Base-by-base conservation (phyloP, 2,797 vertebrate genomes). In the Moxostoma hubbsi region DNA sequence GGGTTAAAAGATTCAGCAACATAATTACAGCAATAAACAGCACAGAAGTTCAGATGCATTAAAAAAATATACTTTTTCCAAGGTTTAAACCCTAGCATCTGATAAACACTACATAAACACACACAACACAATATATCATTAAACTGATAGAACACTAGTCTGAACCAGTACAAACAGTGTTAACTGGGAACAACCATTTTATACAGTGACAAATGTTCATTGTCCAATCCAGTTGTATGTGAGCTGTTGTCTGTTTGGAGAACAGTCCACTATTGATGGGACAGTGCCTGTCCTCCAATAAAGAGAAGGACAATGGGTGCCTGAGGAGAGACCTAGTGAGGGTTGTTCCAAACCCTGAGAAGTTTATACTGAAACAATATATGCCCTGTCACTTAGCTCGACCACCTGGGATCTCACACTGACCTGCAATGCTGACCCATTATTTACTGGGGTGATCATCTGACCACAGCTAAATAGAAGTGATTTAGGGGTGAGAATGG, bases 191-290 rank as follows among this genome's bases (percentile, higher is more conserved):
- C 80, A 84, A 76, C 81, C 51, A 77, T 63, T 75, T 66, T 36
- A 36, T 69, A 73, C 47, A 55, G 10, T 65, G 61, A 36, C 82
- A 86, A 84, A 70, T 68, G 76, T 61, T 84, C 83, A 90, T 87
- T 92, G 92, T 92, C 57, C 81, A 84, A 61, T 18, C 51, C 49
- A 45, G 13, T 73, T 75, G 78, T 71, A 73, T 63, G 51, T 68
- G 72, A 64, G 73, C 64, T 13, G 49, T 58, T 71, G 74, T 86
- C 73, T 75, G 82, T 80, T 85, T 85, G 68, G 45, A 75, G 49
- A 81, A 90, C 88, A 90, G 84, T 90, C 76, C 89, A 66, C 78
- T 74, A 89, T 86, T 89, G 88, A 91, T 89, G 86, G 90, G 85
- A 74, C 78, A 87, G 79, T 83, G 77, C 82, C 77, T 80, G 73